These are phyloP conservation scores for Lepas anatifera DNA, from an alignment of 2,888 invertebrate genomes.

Conservation along the genomic window DNA sequence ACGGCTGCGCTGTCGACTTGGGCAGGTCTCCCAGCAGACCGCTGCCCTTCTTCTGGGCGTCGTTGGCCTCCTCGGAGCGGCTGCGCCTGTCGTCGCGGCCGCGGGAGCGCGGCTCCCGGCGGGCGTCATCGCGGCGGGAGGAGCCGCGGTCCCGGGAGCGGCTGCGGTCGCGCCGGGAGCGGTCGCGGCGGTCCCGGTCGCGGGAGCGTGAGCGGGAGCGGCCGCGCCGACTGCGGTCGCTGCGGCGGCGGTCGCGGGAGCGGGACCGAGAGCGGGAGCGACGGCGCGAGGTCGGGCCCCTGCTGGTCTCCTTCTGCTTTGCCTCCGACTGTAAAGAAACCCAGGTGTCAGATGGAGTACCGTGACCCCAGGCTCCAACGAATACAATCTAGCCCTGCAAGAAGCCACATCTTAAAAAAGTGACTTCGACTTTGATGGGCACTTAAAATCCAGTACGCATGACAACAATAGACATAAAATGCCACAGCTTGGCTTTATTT, in stretches of 20 bases:
- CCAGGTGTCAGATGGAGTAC: not conserved
- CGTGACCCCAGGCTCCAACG: too few relatives aligned
- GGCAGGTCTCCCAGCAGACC: not conserved
- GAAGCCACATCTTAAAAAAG: too few relatives aligned
- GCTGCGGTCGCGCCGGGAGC: constrained; percentile 28
- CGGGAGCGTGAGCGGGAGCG: constrained; percentile 43
- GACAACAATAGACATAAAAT: too few relatives aligned
- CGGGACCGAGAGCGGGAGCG: constrained; percentile 23
- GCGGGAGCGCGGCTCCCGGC: not conserved
- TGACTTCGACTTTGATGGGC: too few relatives aligned
- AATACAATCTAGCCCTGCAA: too few relatives aligned
- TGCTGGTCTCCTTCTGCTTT: not conserved
- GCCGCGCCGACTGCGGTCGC: constrained; percentile 18
- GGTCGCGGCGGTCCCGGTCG: constrained; percentile 31
- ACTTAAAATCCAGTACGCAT: too few relatives aligned
- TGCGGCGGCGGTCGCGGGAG: constrained; percentile 22
- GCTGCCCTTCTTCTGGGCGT: not conserved
- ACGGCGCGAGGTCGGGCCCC: constrained; percentile 20
- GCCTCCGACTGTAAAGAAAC: not conserved
- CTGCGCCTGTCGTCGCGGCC: not conserved
- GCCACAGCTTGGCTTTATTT: too few relatives aligned
- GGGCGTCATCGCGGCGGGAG: constrained; percentile 32
- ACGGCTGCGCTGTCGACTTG: too few relatives aligned
- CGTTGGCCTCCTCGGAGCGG: too few relatives aligned
- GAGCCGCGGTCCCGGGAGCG: constrained; percentile 42